Base-by-base conservation (phyloP, 2,797 vertebrate species). In the Lutjanus campechanus region DNA sequence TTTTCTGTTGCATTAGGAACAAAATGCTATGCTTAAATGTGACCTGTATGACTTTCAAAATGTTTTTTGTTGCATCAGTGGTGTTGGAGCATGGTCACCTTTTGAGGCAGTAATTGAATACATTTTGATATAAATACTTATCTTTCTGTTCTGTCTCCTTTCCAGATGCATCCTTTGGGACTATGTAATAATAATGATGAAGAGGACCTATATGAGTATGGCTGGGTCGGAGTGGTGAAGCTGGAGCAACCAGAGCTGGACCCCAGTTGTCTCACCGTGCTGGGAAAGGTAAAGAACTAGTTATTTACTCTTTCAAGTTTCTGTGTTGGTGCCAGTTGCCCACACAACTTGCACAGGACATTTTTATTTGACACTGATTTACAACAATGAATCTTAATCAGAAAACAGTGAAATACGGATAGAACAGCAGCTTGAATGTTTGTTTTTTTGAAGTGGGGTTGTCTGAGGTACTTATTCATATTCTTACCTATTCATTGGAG, bases 171-270 rank as follows among this genome's bases (percentile, higher is more conserved):
- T 93, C 98, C 98, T 11, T 89, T 99, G 76, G 98, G 98, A 90
- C 95, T 99, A 61, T 99, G 98, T 93, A 99, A 99, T 82, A 99
- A 97, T 91, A 99, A 99, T 6, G 98, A 99, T 8, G 98, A 99
- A 77, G 98, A 99, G 84, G 98, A 99, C 84, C 94, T 99, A 1
- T 98, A 99, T 12, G 98, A 99, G 76, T 99, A 99, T 0, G 98
- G 98, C 91, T 99, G 98, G 98, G 98, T 99, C 16, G 98, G 98
- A 22, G 98, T 99, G 92, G 98, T 99, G 90, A 99, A 99, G 90
- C 93, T 99, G 90, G 98, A 99, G 86, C 97, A 98, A 89, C 98
- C 98, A 0, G 98, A 98, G 85, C 60, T 99, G 95, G 98, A 99
- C 89, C 98, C 98, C 0, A 99, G 97, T 84, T 99, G 98, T 49